Evolutionary conservation across 2,113 vertebrate genomes (phyloP).

Genomic region (Myrmophylax atrothorax): DNA sequence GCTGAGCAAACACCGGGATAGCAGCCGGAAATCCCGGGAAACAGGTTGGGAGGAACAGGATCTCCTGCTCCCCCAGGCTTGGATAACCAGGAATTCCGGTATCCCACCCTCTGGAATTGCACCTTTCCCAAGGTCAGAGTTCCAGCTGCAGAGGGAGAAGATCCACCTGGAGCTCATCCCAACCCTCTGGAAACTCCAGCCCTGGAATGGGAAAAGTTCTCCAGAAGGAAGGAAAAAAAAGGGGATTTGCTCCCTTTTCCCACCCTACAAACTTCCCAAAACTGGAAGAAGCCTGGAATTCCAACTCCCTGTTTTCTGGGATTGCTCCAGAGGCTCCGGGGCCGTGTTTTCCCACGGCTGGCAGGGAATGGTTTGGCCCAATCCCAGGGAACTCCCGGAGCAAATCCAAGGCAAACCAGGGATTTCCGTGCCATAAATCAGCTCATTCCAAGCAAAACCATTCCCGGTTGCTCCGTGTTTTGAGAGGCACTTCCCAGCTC

Average conservation of each 20-base stretch:
- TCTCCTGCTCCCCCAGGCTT: neutral
- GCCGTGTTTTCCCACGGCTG: neutral
- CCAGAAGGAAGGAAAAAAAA: neutral
- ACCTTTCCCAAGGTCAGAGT: neutral
- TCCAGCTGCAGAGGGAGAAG: neutral
- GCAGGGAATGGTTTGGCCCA: slow-evolving; percentile 14
- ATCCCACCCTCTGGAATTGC: neutral
- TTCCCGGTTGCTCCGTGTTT: neutral
- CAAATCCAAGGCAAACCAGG: neutral
- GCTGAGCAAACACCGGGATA: neutral
- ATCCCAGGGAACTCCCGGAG: neutral
- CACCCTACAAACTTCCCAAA: neutral
- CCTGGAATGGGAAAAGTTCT: neutral
- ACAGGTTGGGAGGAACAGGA: neutral
- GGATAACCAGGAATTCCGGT: neutral
- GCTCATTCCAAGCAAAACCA: neutral
- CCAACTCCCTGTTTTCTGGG: neutral
- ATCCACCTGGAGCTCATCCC: neutral
- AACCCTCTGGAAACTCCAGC: neutral
- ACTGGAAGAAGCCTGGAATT: neutral
- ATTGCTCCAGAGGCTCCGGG: neutral
- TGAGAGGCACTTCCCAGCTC: neutral
- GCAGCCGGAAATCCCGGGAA: neutral
- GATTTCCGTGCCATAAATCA: neutral
- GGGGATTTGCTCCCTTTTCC: neutral